Evolutionary conservation across 2,797 vertebrate species (phyloP).

Genomic region (Crax fasciolata): DNA sequence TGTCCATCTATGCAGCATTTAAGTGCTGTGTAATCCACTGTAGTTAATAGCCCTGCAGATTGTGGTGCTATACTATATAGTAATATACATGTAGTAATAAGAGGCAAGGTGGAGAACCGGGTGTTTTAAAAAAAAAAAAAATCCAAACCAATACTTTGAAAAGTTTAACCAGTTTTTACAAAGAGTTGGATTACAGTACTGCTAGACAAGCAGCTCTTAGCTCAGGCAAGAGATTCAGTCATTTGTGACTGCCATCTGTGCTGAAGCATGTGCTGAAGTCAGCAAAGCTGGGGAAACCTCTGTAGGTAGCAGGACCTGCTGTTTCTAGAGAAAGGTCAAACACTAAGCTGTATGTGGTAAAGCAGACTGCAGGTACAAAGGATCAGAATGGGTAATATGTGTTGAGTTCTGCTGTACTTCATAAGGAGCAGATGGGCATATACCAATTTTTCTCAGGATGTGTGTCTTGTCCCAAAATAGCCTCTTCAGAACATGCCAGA

Average conservation of each 20-base stretch:
- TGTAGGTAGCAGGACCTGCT: background rate
- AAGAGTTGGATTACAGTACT: background rate
- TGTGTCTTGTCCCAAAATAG: background rate
- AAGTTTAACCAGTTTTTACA: background rate
- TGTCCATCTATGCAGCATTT: background rate
- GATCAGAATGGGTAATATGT: background rate
- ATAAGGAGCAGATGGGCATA: background rate
- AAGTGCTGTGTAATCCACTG: background rate
- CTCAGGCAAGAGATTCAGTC: background rate
- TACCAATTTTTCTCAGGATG: background rate
- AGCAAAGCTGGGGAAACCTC: background rate
- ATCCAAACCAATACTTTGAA: background rate
- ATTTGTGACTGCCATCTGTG: background rate
- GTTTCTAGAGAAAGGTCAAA: background rate
- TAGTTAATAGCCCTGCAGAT: background rate
- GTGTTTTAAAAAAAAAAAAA: accelerated
- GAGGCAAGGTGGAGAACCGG: background rate
- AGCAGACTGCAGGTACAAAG: background rate
- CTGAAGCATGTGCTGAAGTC: background rate
- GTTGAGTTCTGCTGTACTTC: background rate
- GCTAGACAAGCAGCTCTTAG: background rate
- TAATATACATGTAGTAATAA: background rate
- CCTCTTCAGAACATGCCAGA: background rate
- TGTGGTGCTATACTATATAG: background rate
- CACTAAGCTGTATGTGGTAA: background rate